Evolutionary conservation across 2,888 invertebrate genomes (phyloP).

Genomic region (Ceriagrion tenellum): DNA sequence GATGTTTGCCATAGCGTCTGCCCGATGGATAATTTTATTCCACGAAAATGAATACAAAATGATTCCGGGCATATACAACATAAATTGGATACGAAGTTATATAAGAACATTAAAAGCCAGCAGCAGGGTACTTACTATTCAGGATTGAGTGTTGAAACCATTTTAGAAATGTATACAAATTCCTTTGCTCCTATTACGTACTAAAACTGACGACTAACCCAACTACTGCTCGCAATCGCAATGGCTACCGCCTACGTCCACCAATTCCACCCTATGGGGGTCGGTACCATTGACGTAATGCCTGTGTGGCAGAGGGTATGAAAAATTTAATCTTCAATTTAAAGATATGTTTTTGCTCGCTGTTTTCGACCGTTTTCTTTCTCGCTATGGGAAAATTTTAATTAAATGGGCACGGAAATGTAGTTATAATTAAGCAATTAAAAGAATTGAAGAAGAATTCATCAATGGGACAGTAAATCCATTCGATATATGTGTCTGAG

Average conservation of each 20-base stretch:
- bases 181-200: constrained; percentile 41
- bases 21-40: neutral
- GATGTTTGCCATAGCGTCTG: neutral
- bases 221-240: constrained; percentile 68
- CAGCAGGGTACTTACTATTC: constrained; percentile 87
- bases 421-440: too few species aligned
- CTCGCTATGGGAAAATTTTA: too few species aligned
- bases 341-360: neutral
- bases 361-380: neutral
- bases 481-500: too few species aligned
- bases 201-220: constrained; percentile 47
- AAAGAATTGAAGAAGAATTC: too few species aligned
- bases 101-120: neutral
- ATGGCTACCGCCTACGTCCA: constrained; percentile 71
- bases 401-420: too few species aligned
- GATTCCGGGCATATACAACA: neutral
- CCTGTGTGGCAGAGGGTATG: constrained; percentile 75
- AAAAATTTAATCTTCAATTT: constrained; percentile 43
- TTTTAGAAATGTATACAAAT: constrained; percentile 49
- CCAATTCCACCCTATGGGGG: constrained; percentile 72
- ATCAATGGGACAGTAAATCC: too few species aligned
- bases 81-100: neutral
- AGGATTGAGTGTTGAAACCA: constrained; percentile 84
- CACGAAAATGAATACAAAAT: neutral
- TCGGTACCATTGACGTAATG: constrained; percentile 76